These are phyloP conservation scores for Falco columbarius DNA, from an alignment of 2,797 vertebrate genomes.

Conservation along the genomic window DNA sequence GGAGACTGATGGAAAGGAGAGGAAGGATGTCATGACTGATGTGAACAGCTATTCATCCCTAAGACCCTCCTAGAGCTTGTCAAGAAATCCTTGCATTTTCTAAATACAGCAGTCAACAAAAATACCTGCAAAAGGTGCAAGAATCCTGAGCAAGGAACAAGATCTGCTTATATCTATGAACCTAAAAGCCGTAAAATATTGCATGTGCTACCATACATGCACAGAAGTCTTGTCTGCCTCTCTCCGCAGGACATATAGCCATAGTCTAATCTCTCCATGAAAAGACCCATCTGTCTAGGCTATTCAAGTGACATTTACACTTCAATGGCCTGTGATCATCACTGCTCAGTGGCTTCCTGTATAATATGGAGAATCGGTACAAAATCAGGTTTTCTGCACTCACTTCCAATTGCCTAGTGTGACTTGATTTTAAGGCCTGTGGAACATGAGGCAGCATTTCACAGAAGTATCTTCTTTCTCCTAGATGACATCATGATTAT, in stretches of 20 bases:
- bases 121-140: not conserved
- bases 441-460: not conserved
- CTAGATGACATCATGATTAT: not conserved
- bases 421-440: not conserved
- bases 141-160: not conserved
- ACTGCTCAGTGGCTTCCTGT: not conserved
- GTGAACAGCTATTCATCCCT: not conserved
- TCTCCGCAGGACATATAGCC: not conserved
- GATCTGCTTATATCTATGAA: not conserved
- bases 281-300: conserved; percentile 10
- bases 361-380: not conserved
- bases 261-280: not conserved
- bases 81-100: not conserved
- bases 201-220: not conserved
- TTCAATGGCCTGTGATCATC: conserved; percentile 26
- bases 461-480: not conserved
- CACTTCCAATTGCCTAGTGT: not conserved
- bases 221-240: not conserved
- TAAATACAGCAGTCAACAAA: not conserved
- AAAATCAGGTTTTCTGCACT: conserved; percentile 3
- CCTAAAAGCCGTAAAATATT: not conserved
- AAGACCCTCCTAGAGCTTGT: not conserved
- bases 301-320: conserved; percentile 17
- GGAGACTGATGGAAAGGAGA: not conserved
- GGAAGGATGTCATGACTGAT: not conserved